Evolutionary conservation across 2,797 vertebrate genomes (phyloP).

Genomic region (Siniperca obscura): DNA sequence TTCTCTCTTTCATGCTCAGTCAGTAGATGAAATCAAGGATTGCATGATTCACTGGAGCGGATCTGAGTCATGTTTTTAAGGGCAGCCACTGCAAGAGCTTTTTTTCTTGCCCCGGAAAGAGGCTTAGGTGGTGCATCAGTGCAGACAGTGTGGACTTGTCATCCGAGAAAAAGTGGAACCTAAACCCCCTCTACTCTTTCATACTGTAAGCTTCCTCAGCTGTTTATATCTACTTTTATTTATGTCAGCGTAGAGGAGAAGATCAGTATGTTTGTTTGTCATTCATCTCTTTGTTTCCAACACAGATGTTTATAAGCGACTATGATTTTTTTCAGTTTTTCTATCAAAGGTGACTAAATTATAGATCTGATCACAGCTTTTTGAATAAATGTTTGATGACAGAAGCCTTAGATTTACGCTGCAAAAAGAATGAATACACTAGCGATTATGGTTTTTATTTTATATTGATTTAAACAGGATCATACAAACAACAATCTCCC

Average conservation of each 20-base stretch:
- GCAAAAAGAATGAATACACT: too few relatives aligned
- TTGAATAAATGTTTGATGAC: background rate
- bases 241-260: background rate
- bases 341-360: background rate
- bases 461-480: too few relatives aligned
- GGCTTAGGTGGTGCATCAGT: constrained; percentile 5
- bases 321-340: background rate
- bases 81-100: constrained; percentile 9
- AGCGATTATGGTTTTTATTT: too few relatives aligned
- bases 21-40: constrained; percentile 35
- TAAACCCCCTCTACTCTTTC: background rate
- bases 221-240: background rate
- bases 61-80: constrained; percentile 44
- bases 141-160: background rate
- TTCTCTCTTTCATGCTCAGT: constrained; percentile 3
- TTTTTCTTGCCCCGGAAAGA: constrained; percentile 29
- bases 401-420: background rate
- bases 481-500: too few relatives aligned
- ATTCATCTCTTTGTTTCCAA: background rate
- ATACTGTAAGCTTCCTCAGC: background rate
- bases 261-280: background rate
- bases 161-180: background rate
- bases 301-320: background rate
- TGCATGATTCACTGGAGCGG: constrained; percentile 31
- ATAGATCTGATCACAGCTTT: background rate